Base-by-base conservation (phyloP, 2,113 vertebrate genomes). In the Nyctereutes procyonoides region DNA sequence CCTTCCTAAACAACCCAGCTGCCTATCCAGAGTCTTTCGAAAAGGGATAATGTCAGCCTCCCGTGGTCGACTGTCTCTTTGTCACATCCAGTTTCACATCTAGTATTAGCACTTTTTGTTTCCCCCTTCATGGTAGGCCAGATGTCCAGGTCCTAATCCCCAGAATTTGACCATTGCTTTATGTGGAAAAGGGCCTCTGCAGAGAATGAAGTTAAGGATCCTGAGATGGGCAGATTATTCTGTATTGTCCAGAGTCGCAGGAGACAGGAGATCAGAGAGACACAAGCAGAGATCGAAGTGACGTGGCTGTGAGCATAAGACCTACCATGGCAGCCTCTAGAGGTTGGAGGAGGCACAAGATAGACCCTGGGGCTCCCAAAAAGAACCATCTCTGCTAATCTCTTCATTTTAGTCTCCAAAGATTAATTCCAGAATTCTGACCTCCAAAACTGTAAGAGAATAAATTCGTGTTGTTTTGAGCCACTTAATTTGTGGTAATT, bases 81-180 rank as follows among this genome's bases (percentile, higher is more conserved):
- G 2, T 15, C 38, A 38, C 38, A 60, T 9, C 62, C 28, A 12
- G 1, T 9, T 24, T 28, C 26, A 4, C 4, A 0, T 13, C 26
- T 62, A 16, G 48, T 1, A 6, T 43, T 19, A 53, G 4, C 10
- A 1, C 2, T 9, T 17, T 62, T 11, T 53, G 16, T 51, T 26
- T 53, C 79, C 89, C 65, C 51, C 28, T 30, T 8, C 58, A 15
- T 1, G 11, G 14, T 0, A 0, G 4, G 5, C 62, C 60, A 28
- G n/a, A 6, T 5, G 0, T 13, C 19, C 43, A 32, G 0, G 1
- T 35, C 55, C 5, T 16, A 10, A 12, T 26, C 5, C 12, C 19
- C 8, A 51, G 67, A 48, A 16, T 2, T 22, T 14, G 58, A 28
- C 4, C 53, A 10, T 22, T 6, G 17, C 16, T 28, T 87, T 82